Conservation (phyloP, 2,113 vertebrate species). For the Zosterops borbonicus region DNA sequence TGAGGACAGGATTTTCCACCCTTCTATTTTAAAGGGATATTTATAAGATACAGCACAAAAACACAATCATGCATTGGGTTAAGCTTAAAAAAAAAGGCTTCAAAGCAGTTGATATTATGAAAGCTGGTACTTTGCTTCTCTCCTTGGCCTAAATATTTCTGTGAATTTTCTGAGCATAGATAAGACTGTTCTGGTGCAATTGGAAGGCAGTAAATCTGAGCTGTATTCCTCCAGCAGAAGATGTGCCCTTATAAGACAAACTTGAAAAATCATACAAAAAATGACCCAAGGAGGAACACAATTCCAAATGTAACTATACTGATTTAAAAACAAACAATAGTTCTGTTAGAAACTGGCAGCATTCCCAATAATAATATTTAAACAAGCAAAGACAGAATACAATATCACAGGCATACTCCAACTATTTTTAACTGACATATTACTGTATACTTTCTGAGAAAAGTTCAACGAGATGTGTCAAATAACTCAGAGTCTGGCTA, state of each 20-base stretch:
- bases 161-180: not conserved
- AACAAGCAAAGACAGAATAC: slow-evolving; percentile 41
- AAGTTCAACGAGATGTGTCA: slow-evolving; percentile 21
- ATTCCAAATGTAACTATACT: slow-evolving; percentile 15
- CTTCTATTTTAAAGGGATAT: not conserved
- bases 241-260: slow-evolving; percentile 41
- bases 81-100: not conserved
- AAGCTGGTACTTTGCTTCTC: not conserved
- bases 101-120: not conserved
- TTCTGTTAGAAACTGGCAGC: slow-evolving; percentile 34
- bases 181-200: not conserved
- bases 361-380: slow-evolving; percentile 60
- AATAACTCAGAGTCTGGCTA: slow-evolving; percentile 9
- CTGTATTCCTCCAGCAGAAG: not conserved
- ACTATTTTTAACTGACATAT: slow-evolving; percentile 49
- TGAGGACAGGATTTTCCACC: not conserved
- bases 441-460: slow-evolving; percentile 8
- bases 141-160: not conserved
- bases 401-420: slow-evolving; percentile 16
- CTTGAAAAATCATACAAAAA: slow-evolving; percentile 26
- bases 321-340: slow-evolving; percentile 46
- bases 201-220: not conserved
- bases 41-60: not conserved
- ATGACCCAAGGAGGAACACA: not conserved
- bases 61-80: not conserved